Base-by-base conservation (phyloP, 2,797 vertebrate genomes). In the Tauraco hartlaubi region DNA sequence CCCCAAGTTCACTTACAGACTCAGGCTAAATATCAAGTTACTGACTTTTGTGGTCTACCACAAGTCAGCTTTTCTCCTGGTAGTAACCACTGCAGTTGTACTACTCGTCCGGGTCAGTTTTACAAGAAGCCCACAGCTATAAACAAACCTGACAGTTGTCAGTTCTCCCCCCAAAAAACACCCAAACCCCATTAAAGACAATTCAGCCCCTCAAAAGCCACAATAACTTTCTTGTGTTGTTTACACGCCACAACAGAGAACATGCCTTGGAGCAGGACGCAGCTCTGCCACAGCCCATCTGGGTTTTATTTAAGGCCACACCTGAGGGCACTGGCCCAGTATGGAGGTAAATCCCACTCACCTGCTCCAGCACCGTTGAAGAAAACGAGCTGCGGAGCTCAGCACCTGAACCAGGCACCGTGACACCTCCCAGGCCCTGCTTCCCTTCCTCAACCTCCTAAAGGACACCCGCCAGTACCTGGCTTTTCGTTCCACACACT, bases 401-500 rank as follows among this genome's bases (percentile, higher is more conserved):
- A 62, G 86, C 26, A 43, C 31, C 26, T 1, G 0, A 43, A 16
- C 3, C 20, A 39, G 15, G 9, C 1, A 4, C 23, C 5, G 1
- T 2, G 41, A 16, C 48, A 76, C n/a, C 88, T 61, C 20, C 91
- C 58, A 22, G 46, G 3, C 61, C n/a, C 74, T 8, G n/a, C 46
- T 19, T 20, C 49, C 75, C 56, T 68, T 18, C 49, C 88, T 37
- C 10, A 31, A 5, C 49, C 67, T 82, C 75, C 72, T 20, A 4
- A 56, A 66, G 62, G 66, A n/a, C 43, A 5, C 83, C 23, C 2
- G 5, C 44, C 62, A 23, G 58, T 9, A n/a, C 2, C 56, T 11
- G 3, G 33, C 44, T 39, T 17, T 37, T 35, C 66, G 5, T 16
- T 56, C 16, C 69, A 29, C 9, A 21, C 71, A 15, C 66, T n/a